These are phyloP conservation scores for Eulemur macaco DNA, from an alignment of 2,113 vertebrate genomes.

Conservation along the genomic window DNA sequence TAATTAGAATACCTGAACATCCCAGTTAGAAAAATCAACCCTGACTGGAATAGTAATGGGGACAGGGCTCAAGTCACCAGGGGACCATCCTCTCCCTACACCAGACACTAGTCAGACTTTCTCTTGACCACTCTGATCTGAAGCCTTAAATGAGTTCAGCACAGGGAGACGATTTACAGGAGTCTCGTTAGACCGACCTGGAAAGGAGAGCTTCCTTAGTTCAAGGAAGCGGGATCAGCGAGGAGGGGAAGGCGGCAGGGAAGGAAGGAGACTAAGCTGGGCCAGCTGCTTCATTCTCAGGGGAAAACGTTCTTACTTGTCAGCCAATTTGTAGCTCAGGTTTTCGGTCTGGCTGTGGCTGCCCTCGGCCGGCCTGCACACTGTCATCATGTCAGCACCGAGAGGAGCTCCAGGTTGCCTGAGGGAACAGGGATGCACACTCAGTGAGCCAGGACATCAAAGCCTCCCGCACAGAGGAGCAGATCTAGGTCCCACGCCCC, in stretches of 20 bases:
- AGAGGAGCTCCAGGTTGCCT: constrained; percentile 84
- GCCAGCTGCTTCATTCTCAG: background rate
- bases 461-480: background rate
- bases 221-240: background rate
- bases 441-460: background rate
- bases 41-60: background rate
- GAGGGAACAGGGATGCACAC: background rate
- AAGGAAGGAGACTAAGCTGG: background rate
- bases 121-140: background rate
- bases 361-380: constrained; percentile 87
- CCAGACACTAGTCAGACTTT: background rate
- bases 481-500: background rate
- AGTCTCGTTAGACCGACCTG: background rate
- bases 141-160: background rate
- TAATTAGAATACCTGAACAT: background rate
- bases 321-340: constrained; percentile 86
- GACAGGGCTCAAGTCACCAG: background rate
- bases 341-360: constrained; percentile 88
- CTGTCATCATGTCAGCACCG: constrained; percentile 94
- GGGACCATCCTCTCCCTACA: background rate
- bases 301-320: constrained; percentile 85
- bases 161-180: background rate
- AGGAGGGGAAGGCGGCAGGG: background rate
- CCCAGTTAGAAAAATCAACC: background rate
- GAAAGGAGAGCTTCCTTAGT: background rate